Conservation (phyloP, 1,140 invertebrate genomes). For the Neodiprion fabricii region DNA sequence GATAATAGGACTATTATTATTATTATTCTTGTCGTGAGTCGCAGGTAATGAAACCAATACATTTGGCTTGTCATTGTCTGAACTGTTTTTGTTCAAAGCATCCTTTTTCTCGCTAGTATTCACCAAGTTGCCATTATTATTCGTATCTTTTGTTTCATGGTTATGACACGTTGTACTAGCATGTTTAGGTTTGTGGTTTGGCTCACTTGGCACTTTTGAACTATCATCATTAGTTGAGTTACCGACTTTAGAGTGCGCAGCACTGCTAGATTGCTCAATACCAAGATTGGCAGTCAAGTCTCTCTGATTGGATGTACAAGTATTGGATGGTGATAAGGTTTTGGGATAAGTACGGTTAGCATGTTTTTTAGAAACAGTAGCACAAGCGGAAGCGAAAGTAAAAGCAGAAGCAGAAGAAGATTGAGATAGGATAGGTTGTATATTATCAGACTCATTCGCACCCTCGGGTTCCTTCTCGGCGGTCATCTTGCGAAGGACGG, state of each 20-base stretch:
- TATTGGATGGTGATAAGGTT: neutral
- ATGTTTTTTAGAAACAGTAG: conserved; percentile 39
- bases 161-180: neutral
- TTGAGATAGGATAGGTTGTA: conserved; percentile 31
- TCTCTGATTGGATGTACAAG: neutral
- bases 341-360: conserved; percentile 22
- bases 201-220: neutral
- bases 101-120: neutral
- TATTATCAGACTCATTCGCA: conserved; percentile 47
- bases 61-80: neutral
- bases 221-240: neutral
- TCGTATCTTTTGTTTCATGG: neutral
- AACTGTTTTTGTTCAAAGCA: neutral
- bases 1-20: neutral
- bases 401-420: conserved; percentile 22
- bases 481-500: conserved; percentile 91
- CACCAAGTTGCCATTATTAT: neutral
- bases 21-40: neutral
- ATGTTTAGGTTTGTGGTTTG: neutral
- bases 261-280: neutral
- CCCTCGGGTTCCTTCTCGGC: conserved; percentile 80
- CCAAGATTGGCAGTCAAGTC: neutral
- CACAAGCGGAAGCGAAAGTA: conserved; percentile 16
- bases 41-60: neutral
- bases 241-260: neutral